Conservation (phyloP, 1,140 invertebrate species). For the Trinorchestia longiramus region DNA sequence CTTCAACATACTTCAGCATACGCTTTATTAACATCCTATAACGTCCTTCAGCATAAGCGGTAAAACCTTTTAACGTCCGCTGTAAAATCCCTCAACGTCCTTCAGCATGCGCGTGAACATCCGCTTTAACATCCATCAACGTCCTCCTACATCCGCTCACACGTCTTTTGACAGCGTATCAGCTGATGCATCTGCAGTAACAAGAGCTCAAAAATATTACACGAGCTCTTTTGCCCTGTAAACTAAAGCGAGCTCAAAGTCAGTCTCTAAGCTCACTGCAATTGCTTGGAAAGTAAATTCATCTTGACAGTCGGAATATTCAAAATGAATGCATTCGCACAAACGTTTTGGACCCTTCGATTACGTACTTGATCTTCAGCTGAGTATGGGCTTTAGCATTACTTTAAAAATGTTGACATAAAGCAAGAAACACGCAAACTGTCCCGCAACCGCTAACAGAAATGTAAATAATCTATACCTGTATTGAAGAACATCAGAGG, state of each 20-base stretch:
- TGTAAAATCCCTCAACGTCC: too few species aligned
- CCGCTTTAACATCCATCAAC: too few species aligned
- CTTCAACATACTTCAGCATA: too few species aligned
- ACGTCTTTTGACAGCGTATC: background rate
- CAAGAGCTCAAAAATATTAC: background rate
- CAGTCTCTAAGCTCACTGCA: background rate
- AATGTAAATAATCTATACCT: background rate
- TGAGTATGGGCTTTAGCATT: background rate
- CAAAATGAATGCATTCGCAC: background rate
- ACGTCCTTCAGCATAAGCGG: too few species aligned
- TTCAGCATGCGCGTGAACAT: too few species aligned
- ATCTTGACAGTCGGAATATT: background rate
- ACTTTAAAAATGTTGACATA: background rate
- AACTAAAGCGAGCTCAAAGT: background rate
- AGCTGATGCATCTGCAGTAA: background rate
- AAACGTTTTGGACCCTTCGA: background rate
- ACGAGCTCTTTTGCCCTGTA: background rate
- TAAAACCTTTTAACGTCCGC: too few species aligned
- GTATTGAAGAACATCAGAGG: background rate
- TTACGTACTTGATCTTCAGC: background rate
- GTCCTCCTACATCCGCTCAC: background rate
- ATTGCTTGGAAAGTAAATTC: background rate
- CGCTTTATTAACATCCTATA: too few species aligned
- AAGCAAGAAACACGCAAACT: background rate
- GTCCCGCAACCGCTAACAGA: background rate